Evolutionary conservation across 2,113 vertebrate species (phyloP).

Genomic region (Dipodomys merriami): DNA sequence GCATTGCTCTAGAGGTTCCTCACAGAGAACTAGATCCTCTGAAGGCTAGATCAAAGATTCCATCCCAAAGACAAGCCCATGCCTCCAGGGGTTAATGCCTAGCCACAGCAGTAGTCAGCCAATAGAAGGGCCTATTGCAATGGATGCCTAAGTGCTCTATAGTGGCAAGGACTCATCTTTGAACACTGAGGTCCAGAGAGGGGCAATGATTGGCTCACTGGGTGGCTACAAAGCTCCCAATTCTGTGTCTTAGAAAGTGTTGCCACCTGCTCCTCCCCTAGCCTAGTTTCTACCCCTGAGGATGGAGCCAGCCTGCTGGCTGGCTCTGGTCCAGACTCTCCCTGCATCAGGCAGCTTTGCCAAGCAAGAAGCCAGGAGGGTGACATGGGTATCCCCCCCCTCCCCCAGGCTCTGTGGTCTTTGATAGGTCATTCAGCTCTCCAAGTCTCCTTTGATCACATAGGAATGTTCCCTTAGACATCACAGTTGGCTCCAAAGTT

Average conservation of each 20-base stretch:
- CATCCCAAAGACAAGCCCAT: fast-evolving
- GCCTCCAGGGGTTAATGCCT: not conserved
- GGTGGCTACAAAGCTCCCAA: not conserved
- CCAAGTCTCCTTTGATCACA: not conserved
- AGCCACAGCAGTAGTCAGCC: not conserved
- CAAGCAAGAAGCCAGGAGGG: not conserved
- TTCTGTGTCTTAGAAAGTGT: not conserved
- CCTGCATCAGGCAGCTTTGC: not conserved
- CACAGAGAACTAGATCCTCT: not conserved
- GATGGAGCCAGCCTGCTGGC: too few relatives aligned
- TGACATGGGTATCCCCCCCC: not conserved
- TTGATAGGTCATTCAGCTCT: not conserved
- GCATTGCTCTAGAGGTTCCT: not conserved
- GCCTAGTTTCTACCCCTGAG: not conserved
- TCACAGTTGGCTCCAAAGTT: not conserved
- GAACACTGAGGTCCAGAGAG: not conserved
- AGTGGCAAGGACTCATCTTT: too few relatives aligned
- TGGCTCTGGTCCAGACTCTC: not conserved
- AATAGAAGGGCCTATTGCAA: fast-evolving
- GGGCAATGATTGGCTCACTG: too few relatives aligned
- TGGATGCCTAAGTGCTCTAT: not conserved
- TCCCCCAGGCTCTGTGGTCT: not conserved
- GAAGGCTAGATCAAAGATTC: not conserved
- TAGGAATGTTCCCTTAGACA: not conserved
- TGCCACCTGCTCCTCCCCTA: not conserved